Conservation (phyloP, 2,797 vertebrate genomes). For the Coreius guichenoti region DNA sequence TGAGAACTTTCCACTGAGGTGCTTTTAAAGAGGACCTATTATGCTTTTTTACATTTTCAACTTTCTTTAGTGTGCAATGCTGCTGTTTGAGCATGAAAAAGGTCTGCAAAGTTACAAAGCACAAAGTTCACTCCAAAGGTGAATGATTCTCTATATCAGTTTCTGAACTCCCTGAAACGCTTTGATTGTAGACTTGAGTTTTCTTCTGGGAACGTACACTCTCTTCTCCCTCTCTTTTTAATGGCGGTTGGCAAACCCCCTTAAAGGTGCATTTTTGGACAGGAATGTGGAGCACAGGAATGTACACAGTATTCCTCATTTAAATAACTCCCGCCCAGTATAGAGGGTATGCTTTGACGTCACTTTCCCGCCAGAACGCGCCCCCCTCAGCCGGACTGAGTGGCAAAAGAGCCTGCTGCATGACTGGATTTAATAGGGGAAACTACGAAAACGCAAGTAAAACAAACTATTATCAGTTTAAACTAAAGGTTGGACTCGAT, state of each 20-base stretch:
- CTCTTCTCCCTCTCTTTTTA: not conserved
- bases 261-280: not conserved
- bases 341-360: too few relatives aligned
- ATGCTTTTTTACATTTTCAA: not conserved
- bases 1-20: not conserved
- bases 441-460: too few relatives aligned
- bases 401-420: too few relatives aligned
- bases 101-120: not conserved
- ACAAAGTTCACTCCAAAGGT: not conserved
- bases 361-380: too few relatives aligned
- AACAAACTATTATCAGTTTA: too few relatives aligned
- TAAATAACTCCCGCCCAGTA: not conserved
- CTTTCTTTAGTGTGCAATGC: not conserved
- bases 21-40: not conserved
- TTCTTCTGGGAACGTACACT: not conserved
- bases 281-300: not conserved
- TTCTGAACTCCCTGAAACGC: not conserved
- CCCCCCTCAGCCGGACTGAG: too few relatives aligned
- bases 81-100: not conserved
- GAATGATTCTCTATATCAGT: not conserved
- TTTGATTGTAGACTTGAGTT: not conserved
- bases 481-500: too few relatives aligned
- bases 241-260: too few relatives aligned
- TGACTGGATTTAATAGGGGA: too few relatives aligned
- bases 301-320: not conserved